Conservation (phyloP, 1,140 invertebrate species). For the Thereuonema tuberculata region DNA sequence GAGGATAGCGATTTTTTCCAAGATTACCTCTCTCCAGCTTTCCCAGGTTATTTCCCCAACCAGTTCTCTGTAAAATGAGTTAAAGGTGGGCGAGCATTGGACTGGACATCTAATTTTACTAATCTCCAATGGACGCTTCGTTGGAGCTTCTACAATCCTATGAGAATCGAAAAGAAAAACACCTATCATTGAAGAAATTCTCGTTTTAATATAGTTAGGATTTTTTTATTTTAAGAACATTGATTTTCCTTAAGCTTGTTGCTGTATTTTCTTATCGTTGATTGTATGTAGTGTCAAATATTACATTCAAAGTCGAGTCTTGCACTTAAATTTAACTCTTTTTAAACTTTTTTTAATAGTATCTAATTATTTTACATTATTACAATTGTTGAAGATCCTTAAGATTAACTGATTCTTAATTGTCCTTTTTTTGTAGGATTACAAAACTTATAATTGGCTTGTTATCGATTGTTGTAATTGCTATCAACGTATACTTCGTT, state of each 20-base stretch:
- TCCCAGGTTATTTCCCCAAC: too few relatives aligned
- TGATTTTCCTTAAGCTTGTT: neutral
- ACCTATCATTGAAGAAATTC: too few relatives aligned
- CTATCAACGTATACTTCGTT: conserved; percentile 72
- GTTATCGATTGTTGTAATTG: conserved; percentile 54
- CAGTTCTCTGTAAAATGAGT: too few relatives aligned
- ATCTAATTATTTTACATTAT: neutral
- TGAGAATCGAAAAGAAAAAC: too few relatives aligned
- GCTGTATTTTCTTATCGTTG: neutral
- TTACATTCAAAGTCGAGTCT: neutral
- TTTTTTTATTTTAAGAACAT: too few relatives aligned
- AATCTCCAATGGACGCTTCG: too few relatives aligned
- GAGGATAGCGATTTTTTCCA: too few relatives aligned
- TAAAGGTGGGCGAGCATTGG: too few relatives aligned
- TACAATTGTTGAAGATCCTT: neutral
- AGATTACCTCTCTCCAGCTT: too few relatives aligned
- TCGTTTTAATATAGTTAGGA: too few relatives aligned
- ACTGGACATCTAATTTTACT: too few relatives aligned
- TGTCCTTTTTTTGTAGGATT: conserved; percentile 3
- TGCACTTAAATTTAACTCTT: neutral
- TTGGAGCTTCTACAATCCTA: too few relatives aligned
- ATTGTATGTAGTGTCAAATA: neutral
- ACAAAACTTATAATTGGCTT: conserved; percentile 47
- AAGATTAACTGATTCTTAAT: neutral
- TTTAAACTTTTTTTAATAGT: neutral